A percentile compares a stretch with the other conserved stretches of the same genome.
These are phyloP conservation scores for Onychostoma macrolepis DNA, from an alignment of 2,113 vertebrate genomes.

Conservation along the genomic window DNA sequence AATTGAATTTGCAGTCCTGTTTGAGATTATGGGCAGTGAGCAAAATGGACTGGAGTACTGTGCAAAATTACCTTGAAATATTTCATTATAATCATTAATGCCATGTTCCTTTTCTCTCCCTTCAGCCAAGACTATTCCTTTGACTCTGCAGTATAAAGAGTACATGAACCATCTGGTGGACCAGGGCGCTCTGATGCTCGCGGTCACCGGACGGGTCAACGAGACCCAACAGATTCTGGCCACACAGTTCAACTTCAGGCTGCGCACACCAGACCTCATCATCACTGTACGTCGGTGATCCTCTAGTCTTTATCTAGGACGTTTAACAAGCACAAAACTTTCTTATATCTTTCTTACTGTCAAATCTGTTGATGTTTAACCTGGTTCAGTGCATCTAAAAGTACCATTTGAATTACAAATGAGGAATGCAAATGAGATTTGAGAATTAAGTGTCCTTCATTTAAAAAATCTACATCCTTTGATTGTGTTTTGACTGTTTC, in stretches of 20 bases:
- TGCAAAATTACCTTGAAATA: neutral
- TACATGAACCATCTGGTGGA: conserved; percentile 83
- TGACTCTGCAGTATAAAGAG: conserved; percentile 76
- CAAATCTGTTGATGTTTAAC: no score
- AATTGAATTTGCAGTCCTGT: no score
- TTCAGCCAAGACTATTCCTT: conserved; percentile 74
- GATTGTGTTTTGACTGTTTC: conserved; percentile 2
- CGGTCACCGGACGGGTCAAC: conserved; percentile 77
- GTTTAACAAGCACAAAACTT: no score
- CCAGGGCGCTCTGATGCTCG: conserved; percentile 86
- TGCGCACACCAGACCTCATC: conserved; percentile 81
- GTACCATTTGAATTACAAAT: no score
- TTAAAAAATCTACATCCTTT: neutral
- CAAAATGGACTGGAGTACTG: no score
- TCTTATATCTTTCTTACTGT: no score
- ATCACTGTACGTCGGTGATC: conserved; percentile 62
- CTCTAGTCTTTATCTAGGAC: neutral
- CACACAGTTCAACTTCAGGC: conserved; percentile 86
- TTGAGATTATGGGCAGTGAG: no score
- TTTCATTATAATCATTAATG: neutral
- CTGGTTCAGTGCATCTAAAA: no score
- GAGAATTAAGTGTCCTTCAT: no score
- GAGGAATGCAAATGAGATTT: no score
- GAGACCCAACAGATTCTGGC: conserved; percentile 84
- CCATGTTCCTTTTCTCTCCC: neutral